phyloP scores from a whole-genome alignment of 2,113 vertebrate genomes.

The Siniperca knerii region DNA sequence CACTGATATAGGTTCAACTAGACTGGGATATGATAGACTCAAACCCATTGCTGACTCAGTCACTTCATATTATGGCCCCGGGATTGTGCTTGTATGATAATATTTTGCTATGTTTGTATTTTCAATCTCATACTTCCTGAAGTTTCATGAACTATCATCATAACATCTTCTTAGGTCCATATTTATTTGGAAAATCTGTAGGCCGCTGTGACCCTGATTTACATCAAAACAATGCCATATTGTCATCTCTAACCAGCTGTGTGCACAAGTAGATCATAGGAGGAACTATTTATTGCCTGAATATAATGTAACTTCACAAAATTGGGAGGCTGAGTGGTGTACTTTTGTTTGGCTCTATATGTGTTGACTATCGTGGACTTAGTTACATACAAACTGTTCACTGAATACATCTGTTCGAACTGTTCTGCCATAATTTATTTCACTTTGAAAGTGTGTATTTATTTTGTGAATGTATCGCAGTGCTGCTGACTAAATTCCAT shows the following conservation, averaged over 20 bases:
- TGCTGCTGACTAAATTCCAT: slow-evolving; percentile 94
- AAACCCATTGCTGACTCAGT: slow-evolving; percentile 29
- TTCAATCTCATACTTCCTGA: slow-evolving; percentile 36
- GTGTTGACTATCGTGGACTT: slow-evolving; percentile 39
- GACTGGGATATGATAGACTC: slow-evolving; percentile 61
- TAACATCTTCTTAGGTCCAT: slow-evolving; percentile 50
- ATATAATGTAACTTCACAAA: slow-evolving; percentile 42
- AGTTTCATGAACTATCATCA: slow-evolving; percentile 38
- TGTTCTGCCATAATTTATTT: slow-evolving; percentile 91
- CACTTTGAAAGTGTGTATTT: slow-evolving; percentile 91
- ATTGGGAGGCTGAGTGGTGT: slow-evolving; percentile 18
- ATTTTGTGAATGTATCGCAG: slow-evolving; percentile 96
- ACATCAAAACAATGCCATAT: slow-evolving; percentile 37
- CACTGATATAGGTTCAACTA: slow-evolving; percentile 53
- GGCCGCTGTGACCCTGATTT: slow-evolving; percentile 40
- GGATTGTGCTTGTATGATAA: slow-evolving; percentile 66
- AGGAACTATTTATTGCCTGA: slow-evolving; percentile 66
- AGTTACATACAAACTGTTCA: slow-evolving; percentile 55
- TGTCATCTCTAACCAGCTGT: slow-evolving; percentile 41
- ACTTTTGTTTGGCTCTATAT: slow-evolving; percentile 39
- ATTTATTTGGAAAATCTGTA: slow-evolving; percentile 73
- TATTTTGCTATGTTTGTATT: slow-evolving; percentile 49
- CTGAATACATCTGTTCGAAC: slow-evolving; percentile 59
- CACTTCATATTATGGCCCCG: slow-evolving; percentile 34
- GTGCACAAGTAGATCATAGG: slow-evolving; percentile 28